Evolutionary conservation across 2,113 vertebrate species (phyloP), one percentile per base, ranked within the genome.

Genomic region (Pagrus major): DNA sequence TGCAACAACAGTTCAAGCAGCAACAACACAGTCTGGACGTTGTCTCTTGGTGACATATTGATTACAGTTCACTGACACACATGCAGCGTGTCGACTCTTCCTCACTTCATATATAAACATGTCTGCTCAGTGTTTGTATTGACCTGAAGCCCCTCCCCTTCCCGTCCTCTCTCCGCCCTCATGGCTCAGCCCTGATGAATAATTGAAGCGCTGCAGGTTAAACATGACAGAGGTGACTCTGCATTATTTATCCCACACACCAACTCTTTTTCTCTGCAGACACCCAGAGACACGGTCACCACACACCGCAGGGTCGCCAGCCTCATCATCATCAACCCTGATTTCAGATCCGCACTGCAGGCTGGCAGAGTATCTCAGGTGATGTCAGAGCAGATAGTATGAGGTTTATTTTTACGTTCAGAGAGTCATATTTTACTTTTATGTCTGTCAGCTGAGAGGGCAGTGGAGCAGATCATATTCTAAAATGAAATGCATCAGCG

Each of bases 201-300:
- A 96, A 96, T 97, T 96, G 86, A 97, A 94, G 84, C 71, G 35
- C 86, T 84, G 93, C 95, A 93, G 94, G 85, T 91, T 78, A 92
- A 90, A 86, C 85, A 86, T 85, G 81, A 76, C 87, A 81, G 95
- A 93, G 91, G 91, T 84, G 86, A 83, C 60, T 71, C 37, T 96
- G 90, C 95, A 96, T 97, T 95, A 97, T 96, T 96, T 77, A 97
- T 95, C 85, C 63, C 49, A 54, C 73, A 79, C 77, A 80, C 79
- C 70, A 18, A 3, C 52, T 47, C 29, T 73, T 82, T 70, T 78
- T 89, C n/a, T 80, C 44, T 66, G 0, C 72, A 54, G 80, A 88
- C 81, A 84, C 79, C 78, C 71, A 44, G 54, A 52, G 54, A 68
- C 63, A 55, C 25, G 0, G 49, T 63, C 9, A 63, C 56, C 60